Percentiles rank a stretch among this genome's conserved stretches.
These are phyloP conservation scores for Nanorana parkeri DNA, from an alignment of 2,113 vertebrate genomes.

Conservation along the genomic window DNA sequence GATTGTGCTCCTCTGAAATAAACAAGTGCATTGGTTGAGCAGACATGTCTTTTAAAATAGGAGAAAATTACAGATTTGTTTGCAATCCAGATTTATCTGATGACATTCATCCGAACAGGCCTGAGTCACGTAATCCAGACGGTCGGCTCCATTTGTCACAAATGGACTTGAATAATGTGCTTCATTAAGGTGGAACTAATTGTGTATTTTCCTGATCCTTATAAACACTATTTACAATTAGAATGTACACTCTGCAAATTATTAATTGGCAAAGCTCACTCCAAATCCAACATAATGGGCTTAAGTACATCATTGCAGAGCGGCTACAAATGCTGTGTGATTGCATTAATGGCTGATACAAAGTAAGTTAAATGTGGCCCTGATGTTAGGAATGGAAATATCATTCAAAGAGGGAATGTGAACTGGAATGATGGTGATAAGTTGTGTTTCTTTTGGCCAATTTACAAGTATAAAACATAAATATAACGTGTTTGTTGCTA, in stretches of 20 bases:
- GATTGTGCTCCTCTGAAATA: constrained; percentile 2
- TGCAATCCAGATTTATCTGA: not conserved
- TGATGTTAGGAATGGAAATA: too few relatives aligned
- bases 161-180: not conserved
- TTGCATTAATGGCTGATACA: not conserved
- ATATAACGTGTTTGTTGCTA: too few relatives aligned
- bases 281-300: not conserved
- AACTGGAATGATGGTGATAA: too few relatives aligned
- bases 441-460: too few relatives aligned
- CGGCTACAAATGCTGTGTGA: not conserved
- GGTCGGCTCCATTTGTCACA: not conserved
- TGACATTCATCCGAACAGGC: not conserved
- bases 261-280: constrained; percentile 7
- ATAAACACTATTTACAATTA: not conserved
- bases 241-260: not conserved
- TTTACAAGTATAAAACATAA: too few relatives aligned
- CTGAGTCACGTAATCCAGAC: constrained; percentile 18
- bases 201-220: not conserved
- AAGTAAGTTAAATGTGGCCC: not conserved
- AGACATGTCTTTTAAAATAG: not conserved
- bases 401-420: too few relatives aligned
- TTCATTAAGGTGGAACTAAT: not conserved
- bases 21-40: not conserved
- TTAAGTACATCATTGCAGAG: not conserved
- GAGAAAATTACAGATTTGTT: constrained; percentile 28